A percentile compares a stretch with the other conserved stretches of the same genome.
phyloP scores from a whole-genome alignment of 2,113 vertebrate species.

The Xenopus borealis region DNA sequence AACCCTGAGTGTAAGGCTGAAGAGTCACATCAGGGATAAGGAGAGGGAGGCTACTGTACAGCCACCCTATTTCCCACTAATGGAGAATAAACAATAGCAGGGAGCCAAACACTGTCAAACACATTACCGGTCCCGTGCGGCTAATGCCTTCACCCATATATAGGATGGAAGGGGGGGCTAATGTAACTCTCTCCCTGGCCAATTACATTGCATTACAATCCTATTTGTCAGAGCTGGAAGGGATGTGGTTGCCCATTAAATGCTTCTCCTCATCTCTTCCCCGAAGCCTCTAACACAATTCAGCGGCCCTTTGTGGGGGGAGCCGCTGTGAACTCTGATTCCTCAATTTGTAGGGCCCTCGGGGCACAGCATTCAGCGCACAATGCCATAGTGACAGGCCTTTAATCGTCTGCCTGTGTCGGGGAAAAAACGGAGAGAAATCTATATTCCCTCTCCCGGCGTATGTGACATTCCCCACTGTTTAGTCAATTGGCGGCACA shows the following conservation, averaged over 20 bases:
- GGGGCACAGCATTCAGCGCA: not conserved
- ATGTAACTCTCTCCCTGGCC: not conserved
- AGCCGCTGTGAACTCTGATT: not conserved
- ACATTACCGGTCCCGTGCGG: conserved; percentile 2
- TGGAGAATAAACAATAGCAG: conserved; percentile 19
- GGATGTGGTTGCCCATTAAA: not conserved
- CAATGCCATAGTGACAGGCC: not conserved
- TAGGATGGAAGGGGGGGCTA: not conserved
- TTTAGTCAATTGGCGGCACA: too few relatives aligned
- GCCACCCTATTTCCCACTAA: conserved; percentile 8
- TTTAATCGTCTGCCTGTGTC: not conserved
- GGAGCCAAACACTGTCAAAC: conserved; percentile 2
- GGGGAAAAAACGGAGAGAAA: not conserved
- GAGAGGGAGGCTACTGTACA: not conserved
- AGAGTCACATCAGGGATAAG: too few relatives aligned
- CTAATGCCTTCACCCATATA: not conserved
- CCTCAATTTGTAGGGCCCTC: not conserved
- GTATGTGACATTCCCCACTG: not conserved
- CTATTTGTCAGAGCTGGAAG: conserved; percentile 18
- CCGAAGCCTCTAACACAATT: conserved; percentile 2
- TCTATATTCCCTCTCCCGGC: not conserved
- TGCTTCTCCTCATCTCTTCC: conserved; percentile 8
- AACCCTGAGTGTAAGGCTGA: too few relatives aligned
- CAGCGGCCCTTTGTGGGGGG: not conserved
- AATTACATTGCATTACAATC: conserved; percentile 39